phyloP scores from a whole-genome alignment of 2,113 vertebrate species.

The Dasypus novemcinctus region DNA sequence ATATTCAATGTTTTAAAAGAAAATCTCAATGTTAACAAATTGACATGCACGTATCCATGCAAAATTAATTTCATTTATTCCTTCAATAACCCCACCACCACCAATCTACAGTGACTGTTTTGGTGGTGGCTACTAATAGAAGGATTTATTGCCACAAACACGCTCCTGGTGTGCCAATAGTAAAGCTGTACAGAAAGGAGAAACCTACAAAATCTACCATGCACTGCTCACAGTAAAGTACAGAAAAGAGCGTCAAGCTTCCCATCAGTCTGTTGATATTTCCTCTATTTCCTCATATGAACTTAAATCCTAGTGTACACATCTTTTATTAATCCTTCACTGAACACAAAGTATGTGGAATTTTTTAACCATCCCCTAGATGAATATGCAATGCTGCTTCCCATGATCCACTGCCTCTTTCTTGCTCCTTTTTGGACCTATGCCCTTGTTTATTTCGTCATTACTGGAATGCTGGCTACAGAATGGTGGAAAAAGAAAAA shows the following conservation, averaged over 20 bases:
- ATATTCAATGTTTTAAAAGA: not conserved
- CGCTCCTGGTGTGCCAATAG: not conserved
- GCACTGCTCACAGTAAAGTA: not conserved
- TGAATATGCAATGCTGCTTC: fast-evolving
- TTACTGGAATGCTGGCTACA: fast-evolving
- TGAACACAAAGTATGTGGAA: fast-evolving
- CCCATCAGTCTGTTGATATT: fast-evolving
- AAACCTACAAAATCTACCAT: not conserved
- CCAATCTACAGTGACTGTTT: not conserved
- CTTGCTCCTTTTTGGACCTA: not conserved
- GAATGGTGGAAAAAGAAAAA: fast-evolving
- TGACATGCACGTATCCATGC: not conserved
- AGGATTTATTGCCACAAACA: fast-evolving
- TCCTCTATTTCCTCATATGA: no score
- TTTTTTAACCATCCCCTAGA: fast-evolving
- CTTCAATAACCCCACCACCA: not conserved
- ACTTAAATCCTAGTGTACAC: not conserved
- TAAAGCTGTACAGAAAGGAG: fast-evolving
- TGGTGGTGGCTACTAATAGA: no score
- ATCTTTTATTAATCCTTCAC: no score
- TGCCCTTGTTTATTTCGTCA: not conserved
- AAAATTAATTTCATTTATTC: not conserved
- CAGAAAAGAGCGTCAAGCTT: not conserved
- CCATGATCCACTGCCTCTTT: fast-evolving
- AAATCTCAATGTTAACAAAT: fast-evolving